Evolutionary conservation across 37 sponge, comb jelly and placozoan genomes (phyloP).

Genomic region (Bolinopsis microptera): DNA sequence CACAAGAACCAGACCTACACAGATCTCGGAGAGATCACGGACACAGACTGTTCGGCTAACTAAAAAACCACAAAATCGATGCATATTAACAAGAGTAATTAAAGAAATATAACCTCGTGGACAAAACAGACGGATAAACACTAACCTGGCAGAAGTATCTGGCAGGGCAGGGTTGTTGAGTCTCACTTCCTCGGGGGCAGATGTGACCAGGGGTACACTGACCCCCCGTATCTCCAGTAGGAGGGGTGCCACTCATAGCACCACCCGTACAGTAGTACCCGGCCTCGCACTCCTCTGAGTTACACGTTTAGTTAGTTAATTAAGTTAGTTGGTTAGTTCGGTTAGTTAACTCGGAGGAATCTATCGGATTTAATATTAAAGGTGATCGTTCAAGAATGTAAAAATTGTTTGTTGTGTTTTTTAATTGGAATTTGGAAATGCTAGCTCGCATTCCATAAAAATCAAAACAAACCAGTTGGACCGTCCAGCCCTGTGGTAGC

Average conservation of each 20-base stretch:
- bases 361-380: too few species aligned
- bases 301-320: too few species aligned
- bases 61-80: not conserved
- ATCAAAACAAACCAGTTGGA: not conserved
- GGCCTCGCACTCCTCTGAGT: constrained; percentile 58
- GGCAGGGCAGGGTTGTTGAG: constrained; percentile 24
- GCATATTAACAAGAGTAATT: not conserved
- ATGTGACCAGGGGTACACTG: not conserved
- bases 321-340: too few species aligned
- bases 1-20: not conserved
- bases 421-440: too few species aligned
- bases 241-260: constrained; percentile 2
- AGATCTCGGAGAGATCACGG: too few species aligned
- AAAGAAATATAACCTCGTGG: not conserved
- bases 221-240: constrained; percentile 1
- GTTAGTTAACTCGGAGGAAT: too few species aligned
- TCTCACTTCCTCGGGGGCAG: constrained; percentile 24
- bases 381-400: too few species aligned
- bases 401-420: too few species aligned
- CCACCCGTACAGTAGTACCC: constrained; percentile 68
- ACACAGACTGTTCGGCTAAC: not conserved
- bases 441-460: too few species aligned
- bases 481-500: constrained; percentile 24
- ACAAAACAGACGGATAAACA: too few species aligned
- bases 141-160: constrained; percentile 50